Evolutionary conservation across 2,888 invertebrate species (phyloP).

Genomic region (Miltochrista miniata): DNA sequence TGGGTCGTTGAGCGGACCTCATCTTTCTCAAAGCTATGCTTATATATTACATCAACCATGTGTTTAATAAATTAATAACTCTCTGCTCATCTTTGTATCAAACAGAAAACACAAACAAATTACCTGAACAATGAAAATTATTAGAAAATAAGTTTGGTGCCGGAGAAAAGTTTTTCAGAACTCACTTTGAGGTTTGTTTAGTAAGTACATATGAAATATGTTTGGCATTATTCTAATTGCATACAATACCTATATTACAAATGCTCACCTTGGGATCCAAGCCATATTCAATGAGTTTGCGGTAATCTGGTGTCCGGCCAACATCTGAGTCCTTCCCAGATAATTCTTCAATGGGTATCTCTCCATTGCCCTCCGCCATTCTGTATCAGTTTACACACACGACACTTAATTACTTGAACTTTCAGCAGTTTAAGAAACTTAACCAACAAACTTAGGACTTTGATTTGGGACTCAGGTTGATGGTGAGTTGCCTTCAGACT

Average conservation of each 20-base stretch:
- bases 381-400: constrained; percentile 78
- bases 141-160: background rate
- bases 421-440: constrained; percentile 35
- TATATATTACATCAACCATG: background rate
- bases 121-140: background rate
- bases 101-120: background rate
- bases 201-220: too few species aligned
- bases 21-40: too few species aligned
- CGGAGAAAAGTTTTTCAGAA: background rate
- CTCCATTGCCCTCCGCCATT: constrained; percentile 95
- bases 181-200: too few species aligned
- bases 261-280: constrained; percentile 92
- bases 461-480: constrained; percentile 46
- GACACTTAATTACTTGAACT: constrained; percentile 45
- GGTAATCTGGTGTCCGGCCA: constrained; percentile 94
- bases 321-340: constrained; percentile 87
- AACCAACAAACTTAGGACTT: constrained; percentile 39
- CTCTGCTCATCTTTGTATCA: background rate
- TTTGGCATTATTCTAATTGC: background rate
- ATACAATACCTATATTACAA: background rate
- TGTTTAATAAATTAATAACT: background rate
- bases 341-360: constrained; percentile 89
- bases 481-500: constrained; percentile 58
- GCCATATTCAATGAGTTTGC: constrained; percentile 97
- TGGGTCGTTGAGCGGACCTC: too few species aligned